These are phyloP conservation scores for Caenorhabditis imperialis DNA, from an alignment of 2,888 invertebrate genomes.

Conservation along the genomic window DNA sequence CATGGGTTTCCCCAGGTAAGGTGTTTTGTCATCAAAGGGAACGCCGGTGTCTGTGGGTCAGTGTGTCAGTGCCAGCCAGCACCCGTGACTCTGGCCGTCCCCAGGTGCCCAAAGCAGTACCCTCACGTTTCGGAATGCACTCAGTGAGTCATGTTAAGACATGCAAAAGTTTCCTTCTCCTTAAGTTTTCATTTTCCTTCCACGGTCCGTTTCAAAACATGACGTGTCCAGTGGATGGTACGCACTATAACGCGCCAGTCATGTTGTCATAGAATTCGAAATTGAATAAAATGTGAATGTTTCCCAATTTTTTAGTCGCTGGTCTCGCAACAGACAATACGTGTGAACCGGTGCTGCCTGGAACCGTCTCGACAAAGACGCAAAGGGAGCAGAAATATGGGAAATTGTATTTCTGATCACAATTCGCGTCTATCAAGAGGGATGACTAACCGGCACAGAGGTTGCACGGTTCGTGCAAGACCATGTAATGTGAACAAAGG, in stretches of 20 bases:
- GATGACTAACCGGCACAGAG: constrained; percentile 28
- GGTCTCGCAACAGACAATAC: constrained; percentile 27
- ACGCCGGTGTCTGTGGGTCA: constrained; percentile 26
- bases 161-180: constrained; percentile 1
- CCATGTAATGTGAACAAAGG: too few species aligned
- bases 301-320: constrained; percentile 24
- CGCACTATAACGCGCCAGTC: constrained; percentile 21
- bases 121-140: constrained; percentile 12
- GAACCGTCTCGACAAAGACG: constrained; percentile 22
- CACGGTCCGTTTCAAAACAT: constrained; percentile 32
- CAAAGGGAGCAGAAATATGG: constrained; percentile 1
- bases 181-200: constrained; percentile 4
- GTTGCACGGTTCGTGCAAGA: constrained; percentile 5
- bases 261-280: constrained; percentile 8
- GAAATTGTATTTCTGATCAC: too few species aligned
- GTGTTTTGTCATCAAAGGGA: constrained; percentile 7
- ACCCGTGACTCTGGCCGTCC: constrained; percentile 17
- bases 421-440: too few species aligned
- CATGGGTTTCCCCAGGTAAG: too few species aligned
- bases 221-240: constrained; percentile 8
- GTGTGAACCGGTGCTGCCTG: constrained; percentile 45
- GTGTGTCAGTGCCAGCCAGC: constrained; percentile 35
- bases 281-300: constrained; percentile 9
- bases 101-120: not conserved
- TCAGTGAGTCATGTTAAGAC: constrained; percentile 23